Percentiles rank a stretch among this genome's conserved stretches.
Evolutionary conservation across 2,113 vertebrate species (phyloP).

Genomic region (Cyphomyrus plagiostoma): DNA sequence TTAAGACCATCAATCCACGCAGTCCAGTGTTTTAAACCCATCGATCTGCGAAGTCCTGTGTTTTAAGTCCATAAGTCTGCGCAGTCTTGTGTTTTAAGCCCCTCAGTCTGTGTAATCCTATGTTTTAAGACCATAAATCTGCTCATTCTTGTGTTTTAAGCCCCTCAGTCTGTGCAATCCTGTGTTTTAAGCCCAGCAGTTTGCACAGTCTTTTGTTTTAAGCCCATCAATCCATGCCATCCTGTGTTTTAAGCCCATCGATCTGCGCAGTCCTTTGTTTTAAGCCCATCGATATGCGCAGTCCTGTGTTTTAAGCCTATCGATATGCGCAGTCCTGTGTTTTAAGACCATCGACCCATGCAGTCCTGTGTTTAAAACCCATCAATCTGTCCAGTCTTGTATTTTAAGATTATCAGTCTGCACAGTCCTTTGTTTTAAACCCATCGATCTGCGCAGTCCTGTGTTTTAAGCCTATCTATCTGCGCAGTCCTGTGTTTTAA

Average conservation of each 20-base stretch:
- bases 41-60: neutral
- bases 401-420: neutral
- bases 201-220: neutral
- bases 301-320: neutral
- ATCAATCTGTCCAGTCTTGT: neutral
- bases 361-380: neutral
- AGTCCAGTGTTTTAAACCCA: neutral
- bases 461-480: neutral
- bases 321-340: no score
- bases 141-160: no score
- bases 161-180: neutral
- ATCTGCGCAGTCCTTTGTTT: neutral
- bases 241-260: neutral
- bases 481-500: neutral
- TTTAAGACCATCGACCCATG: neutral
- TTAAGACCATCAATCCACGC: neutral
- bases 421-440: neutral
- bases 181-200: neutral
- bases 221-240: no score
- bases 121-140: neutral
- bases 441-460: rapidly evolving
- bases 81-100: neutral
- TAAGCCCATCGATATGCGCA: neutral
- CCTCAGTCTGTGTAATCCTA: neutral
- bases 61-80: neutral